Percentiles rank a stretch among this genome's conserved stretches.
Conservation (phyloP, 1,140 invertebrate species). For the Rhyacophila brunnea region DNA sequence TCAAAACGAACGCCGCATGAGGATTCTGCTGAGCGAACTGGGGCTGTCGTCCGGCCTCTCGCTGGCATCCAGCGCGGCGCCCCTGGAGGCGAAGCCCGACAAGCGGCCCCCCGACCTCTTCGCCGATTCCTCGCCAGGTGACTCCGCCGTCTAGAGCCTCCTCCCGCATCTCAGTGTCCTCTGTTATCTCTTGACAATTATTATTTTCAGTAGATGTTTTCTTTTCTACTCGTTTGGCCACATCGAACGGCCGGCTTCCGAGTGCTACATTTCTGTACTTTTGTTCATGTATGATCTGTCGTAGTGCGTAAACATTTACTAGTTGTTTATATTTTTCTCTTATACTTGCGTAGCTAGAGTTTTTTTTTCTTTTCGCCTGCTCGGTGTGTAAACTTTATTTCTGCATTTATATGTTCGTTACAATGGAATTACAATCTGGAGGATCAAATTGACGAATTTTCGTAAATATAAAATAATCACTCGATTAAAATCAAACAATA, state of each 20-base stretch:
- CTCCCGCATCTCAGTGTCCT: neutral
- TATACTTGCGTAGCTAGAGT: neutral
- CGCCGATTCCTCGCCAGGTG: constrained; percentile 46
- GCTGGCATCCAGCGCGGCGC: constrained; percentile 50
- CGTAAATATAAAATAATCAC: too few species aligned
- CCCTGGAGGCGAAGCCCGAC: constrained; percentile 53
- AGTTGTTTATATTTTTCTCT: neutral
- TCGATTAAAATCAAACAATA: too few species aligned
- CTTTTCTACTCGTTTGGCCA: too few species aligned
- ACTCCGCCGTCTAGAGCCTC: constrained; percentile 34
- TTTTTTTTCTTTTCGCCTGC: neutral
- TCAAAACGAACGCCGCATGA: constrained; percentile 54
- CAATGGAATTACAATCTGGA: constrained; percentile 23
- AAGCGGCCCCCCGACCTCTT: constrained; percentile 40
- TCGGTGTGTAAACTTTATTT: neutral
- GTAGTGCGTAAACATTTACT: neutral
- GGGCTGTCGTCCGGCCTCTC: constrained; percentile 53
- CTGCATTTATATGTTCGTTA: neutral
- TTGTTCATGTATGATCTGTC: neutral
- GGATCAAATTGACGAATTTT: too few species aligned
- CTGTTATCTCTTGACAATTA: neutral
- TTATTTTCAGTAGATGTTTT: neutral
- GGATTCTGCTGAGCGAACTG: constrained; percentile 56
- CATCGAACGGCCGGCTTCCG: too few species aligned
- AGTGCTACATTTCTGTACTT: neutral